phyloP scores from a whole-genome alignment of 2,113 vertebrate species.

The Aegotheles bennettii region DNA sequence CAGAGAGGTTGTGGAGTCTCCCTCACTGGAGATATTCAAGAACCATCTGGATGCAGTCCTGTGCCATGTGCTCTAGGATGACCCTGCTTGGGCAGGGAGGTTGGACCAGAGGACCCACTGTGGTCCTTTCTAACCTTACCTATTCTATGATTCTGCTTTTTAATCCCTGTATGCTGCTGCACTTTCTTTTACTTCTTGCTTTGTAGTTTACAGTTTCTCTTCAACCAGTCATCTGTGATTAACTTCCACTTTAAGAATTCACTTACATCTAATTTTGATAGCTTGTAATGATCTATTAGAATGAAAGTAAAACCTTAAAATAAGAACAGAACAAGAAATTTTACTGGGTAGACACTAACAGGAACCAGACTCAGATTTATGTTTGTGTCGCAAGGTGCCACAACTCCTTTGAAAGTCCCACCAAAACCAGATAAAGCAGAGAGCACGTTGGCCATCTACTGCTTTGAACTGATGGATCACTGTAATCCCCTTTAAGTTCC shows the following conservation, averaged over 20 bases:
- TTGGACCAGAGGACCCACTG: no score
- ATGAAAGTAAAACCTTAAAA: background rate
- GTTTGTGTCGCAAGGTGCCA: background rate
- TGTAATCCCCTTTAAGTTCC: background rate
- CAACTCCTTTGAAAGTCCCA: background rate
- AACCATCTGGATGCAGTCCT: no score
- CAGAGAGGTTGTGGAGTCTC: no score
- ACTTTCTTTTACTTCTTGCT: background rate
- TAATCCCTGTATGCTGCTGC: background rate
- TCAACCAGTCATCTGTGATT: background rate
- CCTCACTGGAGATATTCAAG: no score
- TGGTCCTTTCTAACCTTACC: no score
- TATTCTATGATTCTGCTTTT: no score
- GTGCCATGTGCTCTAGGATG: no score
- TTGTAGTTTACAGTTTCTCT: background rate
- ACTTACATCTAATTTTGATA: background rate
- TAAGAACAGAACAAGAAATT: background rate
- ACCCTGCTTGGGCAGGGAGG: no score
- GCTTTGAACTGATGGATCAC: background rate
- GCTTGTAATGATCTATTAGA: background rate
- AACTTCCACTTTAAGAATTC: background rate
- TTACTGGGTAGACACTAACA: background rate
- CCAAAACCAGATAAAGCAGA: background rate
- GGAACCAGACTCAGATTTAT: background rate
- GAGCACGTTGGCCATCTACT: background rate